Evolutionary conservation across 2,888 invertebrate species (phyloP), one percentile per base, ranked within the genome.

Genomic region (Dilophus febrilis): DNA sequence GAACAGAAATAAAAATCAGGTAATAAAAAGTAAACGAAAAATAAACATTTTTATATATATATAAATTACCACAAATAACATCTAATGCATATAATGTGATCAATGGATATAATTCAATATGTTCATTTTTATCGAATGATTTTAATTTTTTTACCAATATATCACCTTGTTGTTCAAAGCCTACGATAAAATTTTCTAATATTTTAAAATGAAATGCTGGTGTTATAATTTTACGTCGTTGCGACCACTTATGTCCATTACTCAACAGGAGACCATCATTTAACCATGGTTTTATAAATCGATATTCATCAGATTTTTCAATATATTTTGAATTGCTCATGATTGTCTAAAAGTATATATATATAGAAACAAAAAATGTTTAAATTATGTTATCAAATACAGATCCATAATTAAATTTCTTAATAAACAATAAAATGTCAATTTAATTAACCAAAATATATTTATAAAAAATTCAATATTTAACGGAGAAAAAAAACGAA

Each of bases 161-260:
- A 13, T 64, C 59, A 7, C 71, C 65, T 40, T 77, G 73, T 37
- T 66, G 67, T 48, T 79, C 72, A 53, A 84, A 82, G 1, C 77
- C 68, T 1, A 71, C 72, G n/a, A 79, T 57, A 53, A 79, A 83
- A 48, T 77, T 70, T 51, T 78, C 74, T 28, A 85, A 59, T 40
- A 83, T 80, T 51, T 77, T 75, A 54, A 83, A 84, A 57, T 85
- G 85, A 56, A 84, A 85, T 1, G 83, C 74, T 2, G 83, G 82
- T 1, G 84, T 83, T 39, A 84, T 59, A 44, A 79, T 68, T 57
- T 78, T 81, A 22, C 84, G 65, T 11, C 77, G 68, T 2, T 62
- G 59, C 48, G 67, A 66, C 80, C 80, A 81, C 59, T 67, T 68
- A 2, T 50, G 18, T 13, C 37, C 40, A 29, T n/a, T 8, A 18